phyloP scores from a whole-genome alignment of 2,888 invertebrate genomes.

The Eupeodes luniger region DNA sequence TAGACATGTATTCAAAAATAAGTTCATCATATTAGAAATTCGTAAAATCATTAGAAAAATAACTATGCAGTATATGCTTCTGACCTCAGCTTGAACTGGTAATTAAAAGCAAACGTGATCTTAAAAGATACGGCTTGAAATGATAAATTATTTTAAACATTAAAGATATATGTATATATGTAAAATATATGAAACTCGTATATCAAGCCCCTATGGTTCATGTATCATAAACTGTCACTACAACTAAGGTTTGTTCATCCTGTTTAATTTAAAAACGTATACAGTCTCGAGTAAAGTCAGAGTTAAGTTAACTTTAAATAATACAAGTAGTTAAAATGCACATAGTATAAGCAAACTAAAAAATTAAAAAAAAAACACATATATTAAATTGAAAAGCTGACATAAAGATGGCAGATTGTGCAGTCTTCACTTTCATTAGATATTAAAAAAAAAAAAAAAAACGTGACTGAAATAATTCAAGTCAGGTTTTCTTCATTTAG shows the following conservation, averaged over 20 bases:
- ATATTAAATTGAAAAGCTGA: conserved; percentile 37
- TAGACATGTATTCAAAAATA: no score
- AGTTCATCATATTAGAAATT: no score
- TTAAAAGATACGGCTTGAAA: no score
- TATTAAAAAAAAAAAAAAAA: conserved; percentile 46
- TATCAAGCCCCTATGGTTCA: neutral
- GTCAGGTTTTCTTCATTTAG: conserved; percentile 37
- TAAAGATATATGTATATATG: neutral
- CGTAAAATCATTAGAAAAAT: no score
- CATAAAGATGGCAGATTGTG: conserved; percentile 64
- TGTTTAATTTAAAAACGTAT: conserved; percentile 28
- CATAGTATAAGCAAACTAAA: no score
- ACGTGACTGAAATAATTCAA: conserved; percentile 65
- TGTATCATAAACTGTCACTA: conserved; percentile 33
- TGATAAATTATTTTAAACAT: no score
- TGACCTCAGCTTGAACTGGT: no score
- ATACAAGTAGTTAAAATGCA: no score
- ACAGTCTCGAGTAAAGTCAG: no score
- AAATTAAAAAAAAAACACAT: neutral
- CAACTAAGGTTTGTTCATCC: conserved; percentile 18
- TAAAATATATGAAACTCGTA: neutral
- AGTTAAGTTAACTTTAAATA: no score
- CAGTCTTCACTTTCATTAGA: conserved; percentile 70
- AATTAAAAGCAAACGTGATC: no score
- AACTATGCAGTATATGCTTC: no score